These are phyloP conservation scores for Glyphotaelius pellucidus DNA, from an alignment of 2,888 invertebrate species.

Conservation along the genomic window DNA sequence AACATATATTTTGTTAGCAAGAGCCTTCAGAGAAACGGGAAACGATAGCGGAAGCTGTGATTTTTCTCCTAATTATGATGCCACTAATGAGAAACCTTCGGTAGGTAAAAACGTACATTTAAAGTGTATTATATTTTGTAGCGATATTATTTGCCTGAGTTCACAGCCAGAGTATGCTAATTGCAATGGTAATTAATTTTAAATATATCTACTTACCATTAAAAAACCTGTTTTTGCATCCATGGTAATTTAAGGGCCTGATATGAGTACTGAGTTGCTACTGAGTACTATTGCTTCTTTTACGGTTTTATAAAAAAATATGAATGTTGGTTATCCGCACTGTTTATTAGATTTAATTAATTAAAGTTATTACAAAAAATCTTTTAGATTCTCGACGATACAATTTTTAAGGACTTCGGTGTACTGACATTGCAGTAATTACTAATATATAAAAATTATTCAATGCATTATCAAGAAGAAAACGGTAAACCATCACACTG, in stretches of 20 bases:
- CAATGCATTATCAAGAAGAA: no score
- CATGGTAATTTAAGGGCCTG: neutral
- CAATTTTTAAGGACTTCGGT: no score
- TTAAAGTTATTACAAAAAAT: no score
- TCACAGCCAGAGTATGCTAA: neutral
- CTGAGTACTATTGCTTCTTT: no score
- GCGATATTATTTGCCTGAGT: neutral
- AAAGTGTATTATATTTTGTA: neutral
- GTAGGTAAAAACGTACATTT: neutral
- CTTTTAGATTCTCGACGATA: no score
- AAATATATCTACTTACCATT: neutral
- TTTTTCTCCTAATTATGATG: slow-evolving; percentile 14
- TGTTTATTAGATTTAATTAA: no score
- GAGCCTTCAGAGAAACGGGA: neutral
- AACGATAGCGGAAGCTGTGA: neutral
- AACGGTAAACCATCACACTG: no score
- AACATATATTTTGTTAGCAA: no score
- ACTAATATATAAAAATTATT: no score
- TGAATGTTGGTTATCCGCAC: no score
- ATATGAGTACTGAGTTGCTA: neutral
- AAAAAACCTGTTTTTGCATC: neutral
- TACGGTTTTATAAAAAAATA: neutral
- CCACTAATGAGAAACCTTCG: neutral
- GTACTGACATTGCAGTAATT: no score
- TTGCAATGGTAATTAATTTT: neutral